phyloP scores from a whole-genome alignment of 1,140 invertebrate genomes.

The Drosophila willistoni region DNA sequence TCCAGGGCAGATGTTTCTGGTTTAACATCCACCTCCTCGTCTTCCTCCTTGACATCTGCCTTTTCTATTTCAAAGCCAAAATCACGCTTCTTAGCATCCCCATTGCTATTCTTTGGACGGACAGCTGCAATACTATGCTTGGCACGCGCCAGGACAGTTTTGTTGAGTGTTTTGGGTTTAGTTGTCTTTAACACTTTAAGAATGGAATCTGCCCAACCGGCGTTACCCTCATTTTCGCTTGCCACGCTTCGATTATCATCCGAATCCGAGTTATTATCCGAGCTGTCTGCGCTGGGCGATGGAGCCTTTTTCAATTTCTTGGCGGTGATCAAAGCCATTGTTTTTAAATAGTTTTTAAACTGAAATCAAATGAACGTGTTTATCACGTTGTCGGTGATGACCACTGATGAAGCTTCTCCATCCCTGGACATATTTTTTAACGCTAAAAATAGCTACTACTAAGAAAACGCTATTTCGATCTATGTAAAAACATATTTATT shows the following conservation, averaged over 20 bases:
- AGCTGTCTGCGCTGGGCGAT: slow-evolving; percentile 19
- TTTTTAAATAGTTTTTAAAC: slow-evolving; percentile 3
- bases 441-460: no score
- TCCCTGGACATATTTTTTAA: background rate
- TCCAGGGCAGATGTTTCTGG: slow-evolving; percentile 74
- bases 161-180: slow-evolving; percentile 48
- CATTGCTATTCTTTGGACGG: slow-evolving; percentile 4
- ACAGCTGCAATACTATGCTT: slow-evolving; percentile 47
- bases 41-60: slow-evolving; percentile 83
- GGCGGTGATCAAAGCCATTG: slow-evolving; percentile 48
- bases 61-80: slow-evolving; percentile 84
- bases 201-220: slow-evolving; percentile 65
- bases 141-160: slow-evolving; percentile 47
- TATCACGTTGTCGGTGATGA: slow-evolving; percentile 48
- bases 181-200: slow-evolving; percentile 55
- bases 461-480: no score
- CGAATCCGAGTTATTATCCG: slow-evolving; percentile 34
- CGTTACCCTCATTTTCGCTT: slow-evolving; percentile 48
- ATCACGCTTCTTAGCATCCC: slow-evolving; percentile 24
- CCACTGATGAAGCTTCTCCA: background rate
- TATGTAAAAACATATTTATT: no score
- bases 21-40: slow-evolving; percentile 75
- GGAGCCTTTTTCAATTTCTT: slow-evolving; percentile 28
- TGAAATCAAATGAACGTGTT: slow-evolving; percentile 44
- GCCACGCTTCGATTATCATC: slow-evolving; percentile 31